A percentile compares a stretch with the other conserved stretches of the same genome.
Conservation (phyloP, 1,140 invertebrate species). For the Drosophila pseudoananassae region DNA sequence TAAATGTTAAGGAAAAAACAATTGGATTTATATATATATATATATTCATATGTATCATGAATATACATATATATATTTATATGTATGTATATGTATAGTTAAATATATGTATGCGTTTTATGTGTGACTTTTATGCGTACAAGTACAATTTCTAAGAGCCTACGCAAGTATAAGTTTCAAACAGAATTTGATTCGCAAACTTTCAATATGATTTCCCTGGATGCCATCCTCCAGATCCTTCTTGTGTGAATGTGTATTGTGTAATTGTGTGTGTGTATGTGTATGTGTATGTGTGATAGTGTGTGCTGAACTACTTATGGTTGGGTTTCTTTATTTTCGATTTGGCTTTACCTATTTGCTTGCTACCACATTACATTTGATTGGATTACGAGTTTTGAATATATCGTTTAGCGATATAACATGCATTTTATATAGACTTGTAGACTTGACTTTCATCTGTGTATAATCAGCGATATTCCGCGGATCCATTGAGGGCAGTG, state of each 20-base stretch:
- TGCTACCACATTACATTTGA: constrained; percentile 50
- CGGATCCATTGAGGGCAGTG: constrained; percentile 34
- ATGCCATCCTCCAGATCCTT: constrained; percentile 15
- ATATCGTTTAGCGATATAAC: constrained; percentile 27
- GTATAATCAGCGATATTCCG: constrained; percentile 27
- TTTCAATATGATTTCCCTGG: constrained; percentile 30
- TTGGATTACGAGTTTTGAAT: constrained; percentile 49
- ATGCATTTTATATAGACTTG: constrained; percentile 34
- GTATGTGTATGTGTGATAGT: constrained; percentile 1
- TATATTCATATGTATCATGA: constrained; percentile 31
- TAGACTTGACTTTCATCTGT: constrained; percentile 13
- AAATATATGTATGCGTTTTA: constrained; percentile 6
- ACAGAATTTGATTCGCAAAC: constrained; percentile 52
- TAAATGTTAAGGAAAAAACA: constrained; percentile 75
- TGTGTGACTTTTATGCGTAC: constrained; percentile 14
- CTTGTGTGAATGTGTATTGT: constrained; percentile 1
- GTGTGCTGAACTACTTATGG: constrained; percentile 52
- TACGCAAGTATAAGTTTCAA: constrained; percentile 50
- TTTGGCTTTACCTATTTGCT: constrained; percentile 23
- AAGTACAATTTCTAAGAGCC: constrained; percentile 41
- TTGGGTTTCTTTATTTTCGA: constrained; percentile 12
- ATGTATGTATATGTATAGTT: constrained; percentile 9
- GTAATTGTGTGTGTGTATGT: constrained; percentile 3
- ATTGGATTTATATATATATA: constrained; percentile 34
- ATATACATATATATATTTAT: constrained; percentile 1